Conservation (phyloP, 2,888 invertebrate species). For the Octodonta nipae region DNA sequence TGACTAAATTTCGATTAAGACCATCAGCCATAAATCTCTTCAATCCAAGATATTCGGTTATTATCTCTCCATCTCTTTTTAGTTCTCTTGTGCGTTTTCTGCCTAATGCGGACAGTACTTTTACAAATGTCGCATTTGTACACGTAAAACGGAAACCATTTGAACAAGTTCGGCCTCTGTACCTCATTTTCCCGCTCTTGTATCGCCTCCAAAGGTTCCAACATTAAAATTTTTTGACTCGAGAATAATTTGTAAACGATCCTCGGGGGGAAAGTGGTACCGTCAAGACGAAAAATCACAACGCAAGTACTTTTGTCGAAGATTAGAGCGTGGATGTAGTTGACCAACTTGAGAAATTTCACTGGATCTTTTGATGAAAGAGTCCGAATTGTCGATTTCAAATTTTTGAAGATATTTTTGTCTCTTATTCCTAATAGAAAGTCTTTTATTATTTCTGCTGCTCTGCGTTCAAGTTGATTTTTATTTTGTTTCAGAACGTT, state of each 20-base stretch:
- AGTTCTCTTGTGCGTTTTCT: slow-evolving; percentile 7
- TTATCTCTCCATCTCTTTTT: slow-evolving; percentile 5
- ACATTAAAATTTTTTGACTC: slow-evolving; percentile 1
- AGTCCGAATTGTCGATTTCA: slow-evolving; percentile 11
- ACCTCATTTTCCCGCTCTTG: background rate
- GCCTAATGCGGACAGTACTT: slow-evolving; percentile 9
- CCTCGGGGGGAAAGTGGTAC: slow-evolving; percentile 21
- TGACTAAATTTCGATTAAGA: too few species aligned
- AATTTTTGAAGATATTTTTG: slow-evolving; percentile 12
- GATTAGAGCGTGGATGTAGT: slow-evolving; percentile 13
- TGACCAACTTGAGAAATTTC: slow-evolving; percentile 13
- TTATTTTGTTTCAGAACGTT: too few species aligned
- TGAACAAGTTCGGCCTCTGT: slow-evolving; percentile 4
- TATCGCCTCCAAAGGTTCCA: background rate
- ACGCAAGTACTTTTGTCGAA: slow-evolving; percentile 18
- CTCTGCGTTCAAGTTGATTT: too few species aligned
- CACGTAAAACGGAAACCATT: slow-evolving; percentile 10
- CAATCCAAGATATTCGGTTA: slow-evolving; percentile 12
- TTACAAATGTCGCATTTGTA: slow-evolving; percentile 13
- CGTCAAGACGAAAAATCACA: slow-evolving; percentile 22
- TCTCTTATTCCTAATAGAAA: slow-evolving; percentile 11
- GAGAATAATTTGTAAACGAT: slow-evolving; percentile 23
- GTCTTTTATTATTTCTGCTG: slow-evolving; percentile 17
- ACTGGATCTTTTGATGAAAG: slow-evolving; percentile 15
- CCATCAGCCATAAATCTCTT: slow-evolving; percentile 12